phyloP scores from a whole-genome alignment of 2,797 vertebrate species.

The Melanogrammus aeglefinus region DNA sequence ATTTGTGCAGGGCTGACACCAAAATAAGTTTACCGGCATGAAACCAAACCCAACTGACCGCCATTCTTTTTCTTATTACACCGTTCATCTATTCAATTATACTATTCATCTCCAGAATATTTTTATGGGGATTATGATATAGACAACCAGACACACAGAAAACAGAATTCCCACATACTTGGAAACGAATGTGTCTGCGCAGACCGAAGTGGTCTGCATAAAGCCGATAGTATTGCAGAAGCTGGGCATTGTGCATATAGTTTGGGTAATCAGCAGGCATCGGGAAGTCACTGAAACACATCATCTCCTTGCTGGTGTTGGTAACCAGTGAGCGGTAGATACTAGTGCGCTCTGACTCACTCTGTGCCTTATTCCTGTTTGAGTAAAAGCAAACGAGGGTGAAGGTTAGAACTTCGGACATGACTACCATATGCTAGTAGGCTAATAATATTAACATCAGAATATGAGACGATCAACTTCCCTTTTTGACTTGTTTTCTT shows the following conservation, averaged over 20 bases:
- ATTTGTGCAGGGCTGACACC: background rate
- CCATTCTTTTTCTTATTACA: background rate
- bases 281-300: conserved; percentile 91
- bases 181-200: conserved; percentile 74
- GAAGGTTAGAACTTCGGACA: background rate
- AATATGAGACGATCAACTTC: background rate
- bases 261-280: conserved; percentile 85
- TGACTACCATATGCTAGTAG: background rate
- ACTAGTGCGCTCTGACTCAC: conserved; percentile 71
- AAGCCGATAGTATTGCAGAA: conserved; percentile 81
- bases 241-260: conserved; percentile 82
- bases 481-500: background rate
- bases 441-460: background rate
- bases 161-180: conserved; percentile 58
- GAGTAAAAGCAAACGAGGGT: background rate
- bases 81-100: background rate
- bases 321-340: conserved; percentile 84
- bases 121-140: background rate
- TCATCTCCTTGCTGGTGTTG: conserved; percentile 94
- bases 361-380: conserved; percentile 72
- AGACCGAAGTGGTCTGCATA: conserved; percentile 81
- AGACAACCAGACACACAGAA: background rate
- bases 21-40: background rate
- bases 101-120: background rate
- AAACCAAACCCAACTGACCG: background rate